phyloP scores from a whole-genome alignment of 2,797 vertebrate species.

The Threskiornis aethiopicus region DNA sequence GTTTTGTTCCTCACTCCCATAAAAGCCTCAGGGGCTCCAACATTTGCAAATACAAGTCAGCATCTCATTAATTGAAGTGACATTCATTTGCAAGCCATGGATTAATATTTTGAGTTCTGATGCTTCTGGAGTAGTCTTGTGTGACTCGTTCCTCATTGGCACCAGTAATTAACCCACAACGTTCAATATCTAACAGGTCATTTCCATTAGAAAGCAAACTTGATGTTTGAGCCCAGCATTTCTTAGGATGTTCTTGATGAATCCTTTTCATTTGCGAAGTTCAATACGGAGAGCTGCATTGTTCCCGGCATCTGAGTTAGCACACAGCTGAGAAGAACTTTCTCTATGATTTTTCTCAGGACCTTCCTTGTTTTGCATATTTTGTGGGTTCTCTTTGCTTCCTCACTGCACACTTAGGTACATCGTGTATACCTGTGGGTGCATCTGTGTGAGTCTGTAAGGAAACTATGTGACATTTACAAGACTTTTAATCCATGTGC shows the following conservation, averaged over 20 bases:
- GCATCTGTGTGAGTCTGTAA: background rate
- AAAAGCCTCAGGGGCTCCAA: background rate
- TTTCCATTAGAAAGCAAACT: slow-evolving; percentile 15
- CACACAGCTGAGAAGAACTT: background rate
- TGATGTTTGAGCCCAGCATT: background rate
- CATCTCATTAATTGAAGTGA: background rate
- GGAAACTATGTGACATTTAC: background rate
- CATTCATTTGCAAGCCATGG: background rate
- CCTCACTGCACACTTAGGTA: background rate
- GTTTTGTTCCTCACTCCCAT: background rate
- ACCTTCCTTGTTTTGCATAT: background rate
- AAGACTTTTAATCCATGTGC: background rate
- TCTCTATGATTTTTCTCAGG: background rate
- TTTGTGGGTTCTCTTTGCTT: background rate
- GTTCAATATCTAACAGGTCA: background rate
- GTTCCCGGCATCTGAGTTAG: background rate
- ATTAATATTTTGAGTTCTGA: background rate
- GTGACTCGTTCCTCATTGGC: background rate
- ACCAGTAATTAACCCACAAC: background rate
- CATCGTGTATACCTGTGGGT: background rate
- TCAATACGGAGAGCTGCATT: background rate
- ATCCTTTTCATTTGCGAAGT: background rate
- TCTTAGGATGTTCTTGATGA: background rate
- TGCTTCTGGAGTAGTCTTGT: background rate
- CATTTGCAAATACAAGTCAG: background rate